Evolutionary conservation across 2,113 vertebrate genomes (phyloP), one percentile per base, ranked within the genome.

Genomic region (Phylloscopus trochilus): DNA sequence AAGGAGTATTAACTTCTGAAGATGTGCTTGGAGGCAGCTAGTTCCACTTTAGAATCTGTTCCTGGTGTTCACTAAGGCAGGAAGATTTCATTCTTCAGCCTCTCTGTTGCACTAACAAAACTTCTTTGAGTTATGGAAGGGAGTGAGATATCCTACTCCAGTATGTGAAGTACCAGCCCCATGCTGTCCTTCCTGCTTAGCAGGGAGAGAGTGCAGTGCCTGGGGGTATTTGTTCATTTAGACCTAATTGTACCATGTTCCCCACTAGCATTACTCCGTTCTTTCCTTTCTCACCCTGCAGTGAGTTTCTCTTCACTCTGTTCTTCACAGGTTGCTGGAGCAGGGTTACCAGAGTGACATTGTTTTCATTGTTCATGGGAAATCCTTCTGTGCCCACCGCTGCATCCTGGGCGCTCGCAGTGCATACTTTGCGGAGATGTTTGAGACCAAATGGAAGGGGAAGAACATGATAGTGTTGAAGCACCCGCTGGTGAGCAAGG

Each of bases 401-500:
- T 99, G 99, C 63, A 78, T 99, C 77, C 98, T 99, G 72, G 97
- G 99, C 0, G 99, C 99, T 4, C 99, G 99, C 46, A 99, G 99
- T 0, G 97, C 98, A 79, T 99, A 99, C 97, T 99, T 99, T n/a
- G 98, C 98, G 0, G 98, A 98, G 85, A 99, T 99, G 99, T 99
- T 99, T 93, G 98, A 99, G 93, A 99, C 98, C 93, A 99, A 99
- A 64, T 99, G 99, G 99, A 99, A 98, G 85, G 98, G 98, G 62
- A 99, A 99, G 97, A 98, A 96, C 55, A 92, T 98, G 75, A 99
- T 99, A 89, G 98, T 98, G 28, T 98, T 99, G 83, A 98, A 99
- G 93, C 99, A 99, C 91, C 99, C 99, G 22, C 92, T 99, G 99
- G 99, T 99, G 97, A 93, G 97, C 63, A 87, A 43, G 44, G 39